phyloP scores from a whole-genome alignment of 2,797 vertebrate genomes.

The Remorina albescens region DNA sequence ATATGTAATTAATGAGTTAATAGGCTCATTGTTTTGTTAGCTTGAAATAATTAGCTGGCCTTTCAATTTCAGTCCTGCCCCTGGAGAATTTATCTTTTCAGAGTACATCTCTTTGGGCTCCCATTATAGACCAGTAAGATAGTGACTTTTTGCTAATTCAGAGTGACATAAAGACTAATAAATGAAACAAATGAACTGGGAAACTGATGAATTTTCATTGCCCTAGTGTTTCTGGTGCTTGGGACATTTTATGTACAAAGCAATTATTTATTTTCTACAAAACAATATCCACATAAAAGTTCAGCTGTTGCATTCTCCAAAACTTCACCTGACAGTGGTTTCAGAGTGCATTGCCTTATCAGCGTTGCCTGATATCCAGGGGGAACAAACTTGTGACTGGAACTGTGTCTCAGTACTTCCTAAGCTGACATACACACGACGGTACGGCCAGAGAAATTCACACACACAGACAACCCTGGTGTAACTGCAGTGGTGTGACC shows the following conservation, averaged over 20 bases:
- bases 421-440: slow-evolving; percentile 6
- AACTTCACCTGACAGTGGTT: neutral
- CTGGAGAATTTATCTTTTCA: slow-evolving; percentile 30
- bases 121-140: slow-evolving; percentile 13
- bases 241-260: slow-evolving; percentile 7
- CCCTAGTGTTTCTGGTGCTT: slow-evolving; percentile 8
- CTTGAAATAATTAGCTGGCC: slow-evolving; percentile 59
- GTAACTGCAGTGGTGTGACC: slow-evolving; percentile 64
- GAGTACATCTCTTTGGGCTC: neutral
- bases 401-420: slow-evolving; percentile 12
- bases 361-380: slow-evolving; percentile 20
- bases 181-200: neutral
- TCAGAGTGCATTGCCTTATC: slow-evolving; percentile 23
- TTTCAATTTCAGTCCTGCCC: slow-evolving; percentile 20
- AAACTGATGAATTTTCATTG: neutral
- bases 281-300: neutral
- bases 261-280: neutral
- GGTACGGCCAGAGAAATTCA: neutral
- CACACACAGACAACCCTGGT: slow-evolving; percentile 28
- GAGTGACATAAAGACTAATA: neutral
- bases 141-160: slow-evolving; percentile 31
- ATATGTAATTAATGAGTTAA: slow-evolving; percentile 60
- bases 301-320: neutral
- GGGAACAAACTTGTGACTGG: slow-evolving; percentile 34
- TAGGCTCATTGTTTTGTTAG: slow-evolving; percentile 44